Percentiles rank a stretch among this genome's conserved stretches.
These are phyloP conservation scores for Masticophis lateralis DNA, from an alignment of 2,797 vertebrate genomes.

Conservation along the genomic window DNA sequence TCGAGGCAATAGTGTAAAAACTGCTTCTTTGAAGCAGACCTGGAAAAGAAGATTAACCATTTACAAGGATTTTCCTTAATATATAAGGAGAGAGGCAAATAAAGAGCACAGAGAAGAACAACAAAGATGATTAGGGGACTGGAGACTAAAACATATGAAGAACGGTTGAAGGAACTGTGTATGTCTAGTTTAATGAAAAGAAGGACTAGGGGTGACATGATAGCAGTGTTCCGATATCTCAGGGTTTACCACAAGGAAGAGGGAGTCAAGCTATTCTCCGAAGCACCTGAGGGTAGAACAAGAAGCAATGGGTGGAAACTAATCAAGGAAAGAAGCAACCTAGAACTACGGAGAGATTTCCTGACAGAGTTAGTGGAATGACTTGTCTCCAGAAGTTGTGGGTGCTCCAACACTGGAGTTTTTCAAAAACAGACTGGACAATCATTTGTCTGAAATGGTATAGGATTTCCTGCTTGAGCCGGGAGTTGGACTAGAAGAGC, in stretches of 20 bases:
- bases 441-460: not conserved
- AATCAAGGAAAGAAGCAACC: not conserved
- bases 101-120: not conserved
- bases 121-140: not conserved
- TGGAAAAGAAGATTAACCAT: constrained; percentile 60
- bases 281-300: not conserved
- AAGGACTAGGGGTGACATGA: not conserved
- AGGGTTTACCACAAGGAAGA: not conserved
- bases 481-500: not conserved
- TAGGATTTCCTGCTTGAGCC: not conserved
- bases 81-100: not conserved
- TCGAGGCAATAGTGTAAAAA: constrained; percentile 92
- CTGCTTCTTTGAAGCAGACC: constrained; percentile 92
- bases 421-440: not conserved
- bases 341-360: not conserved
- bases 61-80: constrained; percentile 34
- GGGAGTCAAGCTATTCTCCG: not conserved
- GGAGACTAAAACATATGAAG: not conserved
- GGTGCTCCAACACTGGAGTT: not conserved
- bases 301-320: not conserved
- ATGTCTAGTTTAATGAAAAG: not conserved
- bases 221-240: not conserved
- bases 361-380: not conserved
- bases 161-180: not conserved
- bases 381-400: not conserved